A percentile compares a stretch with the other conserved stretches of the same genome.
These are phyloP conservation scores for Anoplopoma fimbria DNA, from an alignment of 2,113 vertebrate species.

Conservation along the genomic window DNA sequence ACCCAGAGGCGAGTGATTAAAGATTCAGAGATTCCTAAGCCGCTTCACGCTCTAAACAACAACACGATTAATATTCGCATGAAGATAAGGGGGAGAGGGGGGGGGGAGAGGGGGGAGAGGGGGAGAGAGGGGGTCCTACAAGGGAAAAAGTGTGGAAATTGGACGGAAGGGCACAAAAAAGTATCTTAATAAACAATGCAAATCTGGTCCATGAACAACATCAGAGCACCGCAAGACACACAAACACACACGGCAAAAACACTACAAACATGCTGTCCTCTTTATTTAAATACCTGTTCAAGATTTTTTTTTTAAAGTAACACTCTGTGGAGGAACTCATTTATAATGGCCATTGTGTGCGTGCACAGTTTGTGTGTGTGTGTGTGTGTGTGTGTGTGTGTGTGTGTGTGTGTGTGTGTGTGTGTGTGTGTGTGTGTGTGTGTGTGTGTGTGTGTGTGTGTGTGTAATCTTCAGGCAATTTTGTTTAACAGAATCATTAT, in stretches of 20 bases:
- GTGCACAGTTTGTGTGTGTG: constrained; percentile 17
- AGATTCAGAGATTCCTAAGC: constrained; percentile 78
- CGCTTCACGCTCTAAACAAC: constrained; percentile 76
- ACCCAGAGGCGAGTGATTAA: constrained; percentile 77
- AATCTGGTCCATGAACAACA: constrained; percentile 54
- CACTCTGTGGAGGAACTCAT: constrained; percentile 60
- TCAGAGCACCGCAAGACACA: too few species aligned
- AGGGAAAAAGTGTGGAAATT: constrained; percentile 54
- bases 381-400: constrained; percentile 31
- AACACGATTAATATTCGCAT: constrained; percentile 78
- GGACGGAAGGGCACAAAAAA: constrained; percentile 33
- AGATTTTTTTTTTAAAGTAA: constrained; percentile 22
- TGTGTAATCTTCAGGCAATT: constrained; percentile 74
- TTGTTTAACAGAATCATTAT: constrained; percentile 80
- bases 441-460: constrained; percentile 35
- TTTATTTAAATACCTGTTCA: constrained; percentile 66
- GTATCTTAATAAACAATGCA: constrained; percentile 53
- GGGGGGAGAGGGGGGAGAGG: constrained; percentile 29
- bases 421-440: constrained; percentile 26
- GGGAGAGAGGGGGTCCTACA: constrained; percentile 17
- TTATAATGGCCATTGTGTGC: constrained; percentile 65
- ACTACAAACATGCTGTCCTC: constrained; percentile 55
- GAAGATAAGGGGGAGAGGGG: constrained; percentile 57
- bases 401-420: constrained; percentile 26
- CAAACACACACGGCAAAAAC: constrained; percentile 29